Conservation (phyloP, 1,140 invertebrate genomes). For the Dreissena rostriformis region DNA sequence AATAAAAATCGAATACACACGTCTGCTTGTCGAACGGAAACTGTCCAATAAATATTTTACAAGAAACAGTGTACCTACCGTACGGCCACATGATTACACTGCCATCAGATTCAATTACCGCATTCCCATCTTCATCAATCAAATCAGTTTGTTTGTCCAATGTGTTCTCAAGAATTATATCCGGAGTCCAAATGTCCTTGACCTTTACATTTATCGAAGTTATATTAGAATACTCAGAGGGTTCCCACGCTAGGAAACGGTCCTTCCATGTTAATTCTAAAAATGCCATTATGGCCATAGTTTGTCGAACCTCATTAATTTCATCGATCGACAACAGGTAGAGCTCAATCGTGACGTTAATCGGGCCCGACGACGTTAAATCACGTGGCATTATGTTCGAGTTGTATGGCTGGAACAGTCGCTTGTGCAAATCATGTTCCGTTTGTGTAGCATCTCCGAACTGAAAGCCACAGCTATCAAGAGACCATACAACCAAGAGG, state of each 20-base stretch:
- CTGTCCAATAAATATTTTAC: conserved; percentile 87
- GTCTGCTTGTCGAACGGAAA: conserved; percentile 93
- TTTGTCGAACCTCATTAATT: conserved; percentile 12
- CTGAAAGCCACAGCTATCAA: background rate
- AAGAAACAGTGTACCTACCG: conserved; percentile 77
- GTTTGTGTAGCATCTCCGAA: no score
- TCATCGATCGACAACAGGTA: conserved; percentile 24
- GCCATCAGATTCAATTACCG: conserved; percentile 6
- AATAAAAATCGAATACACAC: no score
- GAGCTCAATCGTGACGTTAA: background rate
- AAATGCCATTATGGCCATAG: background rate
- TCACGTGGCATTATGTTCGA: no score
- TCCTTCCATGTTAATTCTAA: no score
- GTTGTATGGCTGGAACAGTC: background rate
- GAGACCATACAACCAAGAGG: background rate
- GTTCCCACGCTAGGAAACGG: no score
- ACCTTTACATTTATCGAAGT: no score
- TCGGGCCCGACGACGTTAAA: no score
- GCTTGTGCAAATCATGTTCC: no score
- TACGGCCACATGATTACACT: conserved; percentile 19
- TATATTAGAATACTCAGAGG: no score
- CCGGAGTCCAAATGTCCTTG: conserved; percentile 25
- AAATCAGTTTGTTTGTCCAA: background rate
- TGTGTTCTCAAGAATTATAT: conserved; percentile 9
- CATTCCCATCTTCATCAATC: background rate